Evolutionary conservation across 2,888 invertebrate genomes (phyloP).

Genomic region (Apocheima hispidaria): DNA sequence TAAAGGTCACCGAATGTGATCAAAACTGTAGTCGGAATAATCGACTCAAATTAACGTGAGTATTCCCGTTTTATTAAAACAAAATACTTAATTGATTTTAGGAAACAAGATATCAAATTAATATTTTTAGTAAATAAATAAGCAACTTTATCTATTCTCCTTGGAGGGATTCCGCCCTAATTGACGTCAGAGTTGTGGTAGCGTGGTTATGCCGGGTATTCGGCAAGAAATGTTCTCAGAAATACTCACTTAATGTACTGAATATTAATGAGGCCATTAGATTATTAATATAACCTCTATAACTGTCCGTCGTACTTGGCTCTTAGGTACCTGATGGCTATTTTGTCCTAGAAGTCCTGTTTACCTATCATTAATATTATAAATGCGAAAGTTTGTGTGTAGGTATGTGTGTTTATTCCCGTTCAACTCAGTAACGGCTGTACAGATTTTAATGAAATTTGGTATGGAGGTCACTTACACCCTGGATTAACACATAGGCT

Average conservation of each 20-base stretch:
- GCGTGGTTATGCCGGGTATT: constrained; percentile 12
- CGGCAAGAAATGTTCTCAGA: constrained; percentile 3
- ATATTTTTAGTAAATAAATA: constrained; percentile 31
- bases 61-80: neutral
- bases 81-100: constrained; percentile 3
- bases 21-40: no score
- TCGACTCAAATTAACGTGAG: no score
- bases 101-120: constrained; percentile 13
- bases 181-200: constrained; percentile 20
- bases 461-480: no score
- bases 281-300: neutral
- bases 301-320: neutral
- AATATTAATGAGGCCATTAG: constrained; percentile 5
- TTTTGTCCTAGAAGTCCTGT: neutral
- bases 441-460: no score
- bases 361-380: neutral
- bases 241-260: neutral
- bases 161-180: constrained; percentile 13
- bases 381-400: no score
- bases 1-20: no score
- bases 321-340: neutral
- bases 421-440: no score
- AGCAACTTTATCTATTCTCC: constrained; percentile 23
- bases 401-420: no score
- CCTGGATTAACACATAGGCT: no score